phyloP scores from a whole-genome alignment of 2,888 invertebrate genomes.

The Griposia aprilina region DNA sequence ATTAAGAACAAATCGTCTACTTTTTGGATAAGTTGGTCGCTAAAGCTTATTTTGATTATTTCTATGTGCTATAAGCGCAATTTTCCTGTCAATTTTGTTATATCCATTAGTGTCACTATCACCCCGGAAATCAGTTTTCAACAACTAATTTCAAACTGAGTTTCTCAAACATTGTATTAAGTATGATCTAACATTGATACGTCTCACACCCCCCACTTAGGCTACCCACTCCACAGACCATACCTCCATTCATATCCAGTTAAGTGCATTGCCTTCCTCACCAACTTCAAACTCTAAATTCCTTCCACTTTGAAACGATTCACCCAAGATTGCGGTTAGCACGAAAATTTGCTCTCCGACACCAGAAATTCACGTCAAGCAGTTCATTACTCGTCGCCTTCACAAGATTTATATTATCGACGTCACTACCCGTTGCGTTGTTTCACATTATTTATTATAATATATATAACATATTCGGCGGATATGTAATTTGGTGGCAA shows the following conservation, averaged over 20 bases:
- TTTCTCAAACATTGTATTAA: too few species aligned
- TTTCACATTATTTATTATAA: constrained; percentile 62
- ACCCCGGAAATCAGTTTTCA: too few species aligned
- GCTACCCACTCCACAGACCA: too few species aligned
- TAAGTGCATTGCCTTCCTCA: background rate
- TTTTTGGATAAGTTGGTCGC: background rate
- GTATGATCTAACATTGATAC: too few species aligned
- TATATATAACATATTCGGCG: constrained; percentile 69
- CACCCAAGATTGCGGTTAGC: background rate
- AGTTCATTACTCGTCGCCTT: constrained; percentile 44
- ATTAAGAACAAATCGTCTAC: too few species aligned
- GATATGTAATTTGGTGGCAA: constrained; percentile 80
- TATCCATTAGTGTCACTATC: too few species aligned
- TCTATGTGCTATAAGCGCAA: too few species aligned
- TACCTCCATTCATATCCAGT: background rate
- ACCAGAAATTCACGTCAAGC: constrained; percentile 33
- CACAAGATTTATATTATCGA: constrained; percentile 54
- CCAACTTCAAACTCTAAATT: background rate
- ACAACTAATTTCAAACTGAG: too few species aligned
- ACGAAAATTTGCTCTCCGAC: background rate
- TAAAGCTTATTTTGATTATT: too few species aligned
- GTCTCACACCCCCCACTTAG: too few species aligned
- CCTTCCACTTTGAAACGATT: background rate
- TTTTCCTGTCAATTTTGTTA: too few species aligned
- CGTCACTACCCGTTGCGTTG: constrained; percentile 57